A percentile compares a stretch with the other conserved stretches of the same genome.
Evolutionary conservation across 2,797 vertebrate genomes (phyloP).

Genomic region (Acanthopagrus latus): DNA sequence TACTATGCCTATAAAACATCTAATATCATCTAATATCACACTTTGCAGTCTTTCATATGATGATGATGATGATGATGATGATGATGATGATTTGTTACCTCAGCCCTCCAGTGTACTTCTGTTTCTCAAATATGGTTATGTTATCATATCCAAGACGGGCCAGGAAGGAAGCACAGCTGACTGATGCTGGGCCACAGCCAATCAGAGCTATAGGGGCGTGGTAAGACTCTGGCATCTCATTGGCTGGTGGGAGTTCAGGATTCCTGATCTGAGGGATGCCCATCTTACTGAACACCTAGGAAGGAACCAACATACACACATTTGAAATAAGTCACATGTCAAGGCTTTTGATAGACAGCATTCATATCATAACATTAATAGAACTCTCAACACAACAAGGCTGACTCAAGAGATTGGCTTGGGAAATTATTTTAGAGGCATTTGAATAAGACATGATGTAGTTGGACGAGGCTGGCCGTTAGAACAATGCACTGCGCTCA

Average conservation of each 20-base stretch:
- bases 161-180: constrained; percentile 95
- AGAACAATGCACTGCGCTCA: no score
- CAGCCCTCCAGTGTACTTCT: constrained; percentile 91
- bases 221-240: constrained; percentile 89
- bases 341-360: not conserved
- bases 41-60: not conserved
- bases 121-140: constrained; percentile 94
- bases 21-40: not conserved
- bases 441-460: no score
- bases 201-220: constrained; percentile 91
- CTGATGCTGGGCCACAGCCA: constrained; percentile 93
- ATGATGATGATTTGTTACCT: constrained; percentile 84
- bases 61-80: not conserved
- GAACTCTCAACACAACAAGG: not conserved
- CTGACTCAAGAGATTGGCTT: not conserved
- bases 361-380: not conserved
- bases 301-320: constrained; percentile 2
- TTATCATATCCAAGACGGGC: constrained; percentile 93
- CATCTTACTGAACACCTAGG: constrained; percentile 94
- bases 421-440: no score
- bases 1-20: not conserved
- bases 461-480: no score
- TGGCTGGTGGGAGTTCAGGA: constrained; percentile 85
- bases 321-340: not conserved
- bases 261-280: constrained; percentile 92